A percentile compares a stretch with the other conserved stretches of the same genome.
Evolutionary conservation across 2,888 invertebrate species (phyloP).

Genomic region (Rosalia funebris): DNA sequence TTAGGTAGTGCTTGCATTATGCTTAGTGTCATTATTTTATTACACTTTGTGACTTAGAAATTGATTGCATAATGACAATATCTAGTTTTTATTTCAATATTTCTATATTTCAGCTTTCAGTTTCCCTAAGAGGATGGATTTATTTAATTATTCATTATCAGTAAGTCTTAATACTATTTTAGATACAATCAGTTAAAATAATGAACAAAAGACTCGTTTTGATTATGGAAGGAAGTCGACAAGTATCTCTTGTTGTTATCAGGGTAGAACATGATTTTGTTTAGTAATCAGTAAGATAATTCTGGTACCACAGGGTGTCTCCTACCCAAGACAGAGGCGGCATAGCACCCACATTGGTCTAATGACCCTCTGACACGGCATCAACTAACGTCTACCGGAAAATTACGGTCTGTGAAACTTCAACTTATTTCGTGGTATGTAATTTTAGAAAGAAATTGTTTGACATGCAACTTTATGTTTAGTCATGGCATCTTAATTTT

Average conservation of each 20-base stretch:
- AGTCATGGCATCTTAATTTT: slow-evolving; percentile 22
- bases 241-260: slow-evolving; percentile 51
- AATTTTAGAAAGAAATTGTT: slow-evolving; percentile 50
- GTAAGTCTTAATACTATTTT: no score
- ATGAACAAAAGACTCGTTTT: slow-evolving; percentile 15
- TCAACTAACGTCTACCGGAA: slow-evolving; percentile 54
- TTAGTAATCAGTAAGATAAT: slow-evolving; percentile 62
- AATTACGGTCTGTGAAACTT: slow-evolving; percentile 60
- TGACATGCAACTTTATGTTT: slow-evolving; percentile 39
- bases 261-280: slow-evolving; percentile 59
- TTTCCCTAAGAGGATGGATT: no score
- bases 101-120: no score
- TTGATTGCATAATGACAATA: no score
- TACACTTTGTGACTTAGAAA: no score
- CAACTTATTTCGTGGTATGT: slow-evolving; percentile 56
- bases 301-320: slow-evolving; percentile 64
- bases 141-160: no score
- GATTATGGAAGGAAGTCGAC: slow-evolving; percentile 22
- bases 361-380: slow-evolving; percentile 59
- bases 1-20: no score
- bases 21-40: no score
- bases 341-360: slow-evolving; percentile 50
- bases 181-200: slow-evolving; percentile 8
- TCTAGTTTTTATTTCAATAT: no score
- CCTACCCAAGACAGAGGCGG: slow-evolving; percentile 54